These are phyloP conservation scores for Myiozetetes cayanensis DNA, from an alignment of 2,113 vertebrate genomes.

Conservation along the genomic window DNA sequence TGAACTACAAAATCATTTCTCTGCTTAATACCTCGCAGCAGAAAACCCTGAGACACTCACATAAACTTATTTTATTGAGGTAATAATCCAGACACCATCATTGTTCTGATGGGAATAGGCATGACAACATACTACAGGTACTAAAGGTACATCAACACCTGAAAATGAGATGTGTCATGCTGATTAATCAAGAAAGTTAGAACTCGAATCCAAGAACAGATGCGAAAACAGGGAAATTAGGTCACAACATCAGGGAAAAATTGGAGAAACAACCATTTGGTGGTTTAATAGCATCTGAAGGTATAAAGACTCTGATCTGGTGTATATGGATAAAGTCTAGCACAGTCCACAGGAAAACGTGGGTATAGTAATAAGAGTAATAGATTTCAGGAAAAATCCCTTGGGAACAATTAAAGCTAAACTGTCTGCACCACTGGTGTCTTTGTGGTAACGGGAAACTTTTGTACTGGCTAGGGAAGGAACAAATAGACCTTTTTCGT, in stretches of 20 bases:
- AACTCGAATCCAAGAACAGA: background rate
- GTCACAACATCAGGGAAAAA: background rate
- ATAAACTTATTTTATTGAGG: background rate
- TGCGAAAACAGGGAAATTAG: background rate
- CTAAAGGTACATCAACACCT: background rate
- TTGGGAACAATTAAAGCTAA: background rate
- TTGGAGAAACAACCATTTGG: background rate
- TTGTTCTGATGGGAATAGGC: background rate
- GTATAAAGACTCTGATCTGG: background rate
- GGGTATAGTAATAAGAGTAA: background rate
- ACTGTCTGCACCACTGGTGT: background rate
- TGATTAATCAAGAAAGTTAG: background rate
- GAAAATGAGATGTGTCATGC: background rate
- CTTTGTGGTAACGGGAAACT: background rate
- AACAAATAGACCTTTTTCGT: background rate
- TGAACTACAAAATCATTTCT: background rate
- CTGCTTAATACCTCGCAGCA: background rate
- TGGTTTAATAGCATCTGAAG: background rate
- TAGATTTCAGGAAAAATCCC: background rate
- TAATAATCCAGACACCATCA: background rate
- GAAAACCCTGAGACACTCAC: background rate
- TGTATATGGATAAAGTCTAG: background rate
- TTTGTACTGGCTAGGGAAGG: background rate
- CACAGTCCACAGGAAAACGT: background rate
- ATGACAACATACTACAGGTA: background rate